phyloP scores from a whole-genome alignment of 2,113 vertebrate species.

The Ictalurus punctatus region DNA sequence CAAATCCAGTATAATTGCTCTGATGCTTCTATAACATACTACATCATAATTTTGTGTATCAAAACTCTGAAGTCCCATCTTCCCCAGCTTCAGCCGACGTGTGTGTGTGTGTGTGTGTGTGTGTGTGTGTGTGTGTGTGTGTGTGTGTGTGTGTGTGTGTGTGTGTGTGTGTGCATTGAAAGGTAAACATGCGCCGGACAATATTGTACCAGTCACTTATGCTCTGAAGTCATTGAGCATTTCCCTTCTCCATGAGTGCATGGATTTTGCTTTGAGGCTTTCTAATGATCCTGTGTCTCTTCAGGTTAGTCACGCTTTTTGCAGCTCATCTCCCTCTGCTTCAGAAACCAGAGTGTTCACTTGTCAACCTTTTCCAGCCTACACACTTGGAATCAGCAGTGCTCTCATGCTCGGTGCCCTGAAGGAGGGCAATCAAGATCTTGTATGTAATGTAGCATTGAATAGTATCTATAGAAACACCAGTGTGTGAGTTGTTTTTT shows the following conservation, averaged over 20 bases:
- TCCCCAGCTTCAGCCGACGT: neutral
- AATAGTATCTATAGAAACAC: too few species aligned
- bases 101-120: neutral
- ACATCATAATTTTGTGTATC: neutral
- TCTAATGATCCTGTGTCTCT: slow-evolving; percentile 55
- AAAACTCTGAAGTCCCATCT: neutral
- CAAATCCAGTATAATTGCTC: slow-evolving; percentile 38
- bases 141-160: neutral
- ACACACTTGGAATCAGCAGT: slow-evolving; percentile 1
- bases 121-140: neutral
- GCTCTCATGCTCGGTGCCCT: slow-evolving; percentile 11
- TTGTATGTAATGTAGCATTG: neutral
- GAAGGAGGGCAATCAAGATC: slow-evolving; percentile 2
- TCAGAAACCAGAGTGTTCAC: slow-evolving; percentile 4
- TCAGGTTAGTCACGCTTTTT: slow-evolving; percentile 51
- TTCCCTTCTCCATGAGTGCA: slow-evolving; percentile 51
- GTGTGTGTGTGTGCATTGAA: slow-evolving; percentile 4
- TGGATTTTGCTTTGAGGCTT: slow-evolving; percentile 40
- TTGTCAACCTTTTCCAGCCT: slow-evolving; percentile 48
- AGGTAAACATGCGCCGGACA: slow-evolving; percentile 18
- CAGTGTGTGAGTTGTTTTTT: too few species aligned
- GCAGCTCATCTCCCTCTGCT: slow-evolving; percentile 18
- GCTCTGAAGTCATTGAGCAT: slow-evolving; percentile 48
- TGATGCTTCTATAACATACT: slow-evolving; percentile 37
- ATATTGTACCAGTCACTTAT: slow-evolving; percentile 48